phyloP scores from a whole-genome alignment of 2,888 invertebrate genomes.

The Acheta domesticus region DNA sequence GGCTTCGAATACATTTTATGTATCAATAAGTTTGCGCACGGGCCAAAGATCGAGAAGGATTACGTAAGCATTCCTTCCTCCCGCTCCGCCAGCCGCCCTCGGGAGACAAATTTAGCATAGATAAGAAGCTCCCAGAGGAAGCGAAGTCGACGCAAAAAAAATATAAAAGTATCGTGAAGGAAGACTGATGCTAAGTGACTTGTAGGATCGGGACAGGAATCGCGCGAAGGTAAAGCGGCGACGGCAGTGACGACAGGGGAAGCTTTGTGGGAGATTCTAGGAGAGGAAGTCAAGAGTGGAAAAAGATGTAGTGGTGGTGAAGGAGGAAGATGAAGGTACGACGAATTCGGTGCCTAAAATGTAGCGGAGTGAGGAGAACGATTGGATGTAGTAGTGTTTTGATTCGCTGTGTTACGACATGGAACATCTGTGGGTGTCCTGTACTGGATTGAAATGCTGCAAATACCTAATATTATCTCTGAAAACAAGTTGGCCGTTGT shows the following conservation, averaged over 20 bases:
- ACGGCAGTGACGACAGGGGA: not conserved
- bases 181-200: not conserved
- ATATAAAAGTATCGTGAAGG: not conserved
- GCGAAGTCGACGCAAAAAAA: not conserved
- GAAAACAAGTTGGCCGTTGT: too few species aligned
- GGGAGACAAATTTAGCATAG: constrained; percentile 9
- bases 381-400: too few species aligned
- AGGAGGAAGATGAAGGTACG: too few species aligned
- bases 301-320: too few species aligned
- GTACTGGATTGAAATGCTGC: too few species aligned
- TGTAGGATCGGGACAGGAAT: not conserved
- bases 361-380: too few species aligned
- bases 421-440: too few species aligned
- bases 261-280: not conserved
- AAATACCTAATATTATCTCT: too few species aligned
- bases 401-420: too few species aligned
- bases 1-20: not conserved
- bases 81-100: not conserved
- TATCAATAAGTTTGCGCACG: constrained; percentile 6
- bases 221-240: not conserved
- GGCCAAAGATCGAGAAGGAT: constrained; percentile 8
- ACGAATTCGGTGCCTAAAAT: too few species aligned
- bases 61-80: not conserved
- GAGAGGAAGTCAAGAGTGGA: not conserved
- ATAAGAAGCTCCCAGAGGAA: constrained; percentile 2